phyloP scores from a whole-genome alignment of 2,113 vertebrate genomes.

The Zonotrichia leucophrys region DNA sequence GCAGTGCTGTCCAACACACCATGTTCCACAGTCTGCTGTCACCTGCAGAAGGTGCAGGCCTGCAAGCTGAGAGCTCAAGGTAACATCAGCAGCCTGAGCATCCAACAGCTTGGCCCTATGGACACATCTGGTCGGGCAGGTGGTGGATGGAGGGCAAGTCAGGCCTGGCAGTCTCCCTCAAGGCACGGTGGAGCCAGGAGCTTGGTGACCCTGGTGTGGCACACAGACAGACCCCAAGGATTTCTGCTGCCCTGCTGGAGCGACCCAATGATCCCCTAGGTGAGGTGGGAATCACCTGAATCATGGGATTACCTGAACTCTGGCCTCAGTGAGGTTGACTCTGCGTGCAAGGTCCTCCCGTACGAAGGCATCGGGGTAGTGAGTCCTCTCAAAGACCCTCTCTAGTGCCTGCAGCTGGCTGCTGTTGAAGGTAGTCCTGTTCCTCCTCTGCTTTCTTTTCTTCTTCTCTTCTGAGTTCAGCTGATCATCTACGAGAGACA shows the following conservation, averaged over 20 bases:
- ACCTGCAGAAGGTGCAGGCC: background rate
- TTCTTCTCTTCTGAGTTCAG: slow-evolving; percentile 97
- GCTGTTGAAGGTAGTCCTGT: slow-evolving; percentile 97
- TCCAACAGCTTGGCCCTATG: background rate
- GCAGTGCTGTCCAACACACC: background rate
- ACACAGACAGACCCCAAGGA: background rate
- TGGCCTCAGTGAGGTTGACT: slow-evolving; percentile 95
- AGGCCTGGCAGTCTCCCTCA: background rate
- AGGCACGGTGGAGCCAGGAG: background rate
- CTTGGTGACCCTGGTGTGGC: background rate
- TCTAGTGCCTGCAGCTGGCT: slow-evolving; percentile 96
- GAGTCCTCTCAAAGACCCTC: slow-evolving; percentile 95
- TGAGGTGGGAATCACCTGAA: background rate
- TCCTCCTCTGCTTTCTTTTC: slow-evolving; percentile 95
- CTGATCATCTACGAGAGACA: slow-evolving; percentile 84
- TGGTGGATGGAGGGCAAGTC: background rate
- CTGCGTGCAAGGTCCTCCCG: slow-evolving; percentile 94
- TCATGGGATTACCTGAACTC: slow-evolving; percentile 86
- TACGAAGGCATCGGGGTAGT: slow-evolving; percentile 98
- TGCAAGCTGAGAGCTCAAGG: background rate
- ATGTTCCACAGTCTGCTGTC: background rate
- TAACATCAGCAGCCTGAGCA: background rate
- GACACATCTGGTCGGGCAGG: background rate
- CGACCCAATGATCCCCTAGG: background rate
- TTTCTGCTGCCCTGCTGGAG: background rate